Evolutionary conservation across 2,113 vertebrate genomes (phyloP).

Genomic region (Lasiurus borealis): DNA sequence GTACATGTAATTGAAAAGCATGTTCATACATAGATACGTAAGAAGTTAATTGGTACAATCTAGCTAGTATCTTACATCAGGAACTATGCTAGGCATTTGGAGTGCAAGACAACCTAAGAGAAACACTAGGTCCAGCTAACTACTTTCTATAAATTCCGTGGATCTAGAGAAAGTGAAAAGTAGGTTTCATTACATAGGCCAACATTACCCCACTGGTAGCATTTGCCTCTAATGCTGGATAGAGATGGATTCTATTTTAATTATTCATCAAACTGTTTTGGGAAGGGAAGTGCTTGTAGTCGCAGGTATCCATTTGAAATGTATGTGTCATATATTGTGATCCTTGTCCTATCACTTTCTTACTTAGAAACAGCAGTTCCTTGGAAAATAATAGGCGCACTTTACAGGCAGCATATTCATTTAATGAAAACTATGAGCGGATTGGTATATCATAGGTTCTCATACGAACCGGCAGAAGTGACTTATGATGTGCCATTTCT

Average conservation of each 20-base stretch:
- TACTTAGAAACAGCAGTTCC: constrained; percentile 17
- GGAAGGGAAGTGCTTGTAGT: background rate
- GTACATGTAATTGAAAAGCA: background rate
- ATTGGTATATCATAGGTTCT: background rate
- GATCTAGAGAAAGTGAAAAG: background rate
- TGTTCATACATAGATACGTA: background rate
- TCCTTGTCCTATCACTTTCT: background rate
- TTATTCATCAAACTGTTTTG: background rate
- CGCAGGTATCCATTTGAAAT: background rate
- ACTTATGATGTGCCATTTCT: constrained; percentile 14
- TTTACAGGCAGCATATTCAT: constrained; percentile 7
- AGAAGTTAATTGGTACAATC: background rate
- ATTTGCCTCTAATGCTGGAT: background rate
- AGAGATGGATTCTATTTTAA: background rate
- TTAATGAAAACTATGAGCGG: background rate
- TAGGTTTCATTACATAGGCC: background rate
- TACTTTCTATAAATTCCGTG: background rate
- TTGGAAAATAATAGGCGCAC: background rate
- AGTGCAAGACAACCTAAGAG: background rate
- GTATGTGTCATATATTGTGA: background rate
- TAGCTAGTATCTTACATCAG: background rate
- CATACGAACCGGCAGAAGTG: constrained; percentile 35
- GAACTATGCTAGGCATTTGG: background rate
- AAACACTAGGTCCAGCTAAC: background rate
- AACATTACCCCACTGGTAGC: background rate